phyloP scores from a whole-genome alignment of 2,888 invertebrate genomes.

The Heliconius cydno region DNA sequence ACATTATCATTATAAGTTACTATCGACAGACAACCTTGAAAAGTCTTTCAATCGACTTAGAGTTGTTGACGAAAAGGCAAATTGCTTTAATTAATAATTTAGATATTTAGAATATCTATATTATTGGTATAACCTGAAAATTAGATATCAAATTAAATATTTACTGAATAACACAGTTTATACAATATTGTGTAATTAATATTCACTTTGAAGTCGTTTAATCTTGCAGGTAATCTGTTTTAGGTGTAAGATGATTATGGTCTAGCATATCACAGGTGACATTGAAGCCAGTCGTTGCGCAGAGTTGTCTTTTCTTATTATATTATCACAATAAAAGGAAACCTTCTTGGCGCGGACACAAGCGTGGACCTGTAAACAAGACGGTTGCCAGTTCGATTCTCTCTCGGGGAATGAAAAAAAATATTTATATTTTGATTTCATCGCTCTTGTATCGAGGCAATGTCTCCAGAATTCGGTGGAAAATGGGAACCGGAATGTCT shows the following conservation, averaged over 20 bases:
- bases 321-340: no score
- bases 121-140: constrained; percentile 19
- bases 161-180: constrained; percentile 6
- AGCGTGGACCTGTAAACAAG: no score
- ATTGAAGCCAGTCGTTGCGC: no score
- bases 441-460: no score
- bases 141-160: constrained; percentile 22
- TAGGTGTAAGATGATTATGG: neutral
- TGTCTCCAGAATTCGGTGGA: no score
- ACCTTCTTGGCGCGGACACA: no score
- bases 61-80: constrained; percentile 32
- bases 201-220: neutral
- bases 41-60: constrained; percentile 31
- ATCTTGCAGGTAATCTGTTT: neutral
- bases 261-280: neutral
- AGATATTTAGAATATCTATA: constrained; percentile 14
- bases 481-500: no score
- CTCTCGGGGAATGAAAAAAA: no score
- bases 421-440: no score
- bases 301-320: no score
- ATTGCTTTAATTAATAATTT: constrained; percentile 31
- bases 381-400: no score
- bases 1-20: neutral
- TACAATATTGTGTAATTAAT: constrained; percentile 8
- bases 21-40: constrained; percentile 22